Conservation (phyloP, 37 sponge, comb jelly and placozoan species). For the Petrosia ficiformis region DNA sequence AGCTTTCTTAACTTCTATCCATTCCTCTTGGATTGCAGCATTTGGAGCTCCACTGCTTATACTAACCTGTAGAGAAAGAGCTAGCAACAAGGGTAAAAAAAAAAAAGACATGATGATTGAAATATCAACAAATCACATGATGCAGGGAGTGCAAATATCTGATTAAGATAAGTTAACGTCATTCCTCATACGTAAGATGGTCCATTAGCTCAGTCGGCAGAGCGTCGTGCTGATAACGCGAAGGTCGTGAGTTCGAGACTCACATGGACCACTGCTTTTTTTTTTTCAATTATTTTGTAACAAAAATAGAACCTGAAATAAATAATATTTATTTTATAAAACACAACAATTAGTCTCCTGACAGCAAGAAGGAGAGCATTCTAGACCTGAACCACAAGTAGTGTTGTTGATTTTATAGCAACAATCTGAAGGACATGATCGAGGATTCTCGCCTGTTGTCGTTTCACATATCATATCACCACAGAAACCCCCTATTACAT, state of each 20-base stretch:
- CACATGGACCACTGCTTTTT: conserved; percentile 14
- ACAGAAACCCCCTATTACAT: neutral
- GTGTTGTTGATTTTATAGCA: neutral
- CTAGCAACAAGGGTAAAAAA: neutral
- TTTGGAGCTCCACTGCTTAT: neutral
- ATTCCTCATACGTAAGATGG: neutral
- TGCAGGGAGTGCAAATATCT: too few relatives aligned
- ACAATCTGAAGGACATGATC: neutral
- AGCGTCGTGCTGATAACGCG: conserved; percentile 29
- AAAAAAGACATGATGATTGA: neutral
- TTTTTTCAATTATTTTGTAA: neutral
- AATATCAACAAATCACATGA: neutral
- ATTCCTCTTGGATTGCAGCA: too few relatives aligned
- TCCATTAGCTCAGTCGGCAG: conserved; percentile 48
- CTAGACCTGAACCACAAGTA: too few relatives aligned
- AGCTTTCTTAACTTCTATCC: neutral
- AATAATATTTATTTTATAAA: neutral
- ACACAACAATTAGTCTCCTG: neutral
- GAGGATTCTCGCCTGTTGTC: neutral
- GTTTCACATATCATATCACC: neutral
- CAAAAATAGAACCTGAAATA: neutral
- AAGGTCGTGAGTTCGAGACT: conserved; percentile 22
- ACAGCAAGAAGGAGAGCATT: too few relatives aligned
- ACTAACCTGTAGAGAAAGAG: neutral
- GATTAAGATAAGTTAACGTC: neutral